Conservation (phyloP, 2,888 invertebrate genomes). For the Xylota segnis region DNA sequence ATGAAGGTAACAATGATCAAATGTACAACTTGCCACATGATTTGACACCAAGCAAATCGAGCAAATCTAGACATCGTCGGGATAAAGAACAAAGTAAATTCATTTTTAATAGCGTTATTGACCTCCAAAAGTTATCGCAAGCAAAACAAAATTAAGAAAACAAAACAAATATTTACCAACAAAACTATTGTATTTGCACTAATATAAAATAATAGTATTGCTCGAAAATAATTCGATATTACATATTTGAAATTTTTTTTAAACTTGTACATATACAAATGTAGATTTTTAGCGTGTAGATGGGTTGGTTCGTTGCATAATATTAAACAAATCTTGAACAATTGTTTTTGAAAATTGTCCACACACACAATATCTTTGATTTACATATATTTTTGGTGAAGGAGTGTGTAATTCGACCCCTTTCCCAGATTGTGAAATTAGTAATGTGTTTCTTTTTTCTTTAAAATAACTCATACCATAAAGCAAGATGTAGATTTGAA, state of each 20-base stretch:
- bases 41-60: conserved; percentile 86
- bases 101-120: conserved; percentile 72
- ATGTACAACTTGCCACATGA: conserved; percentile 89
- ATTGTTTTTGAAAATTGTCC: conserved; percentile 49
- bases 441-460: conserved; percentile 37
- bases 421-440: conserved; percentile 48
- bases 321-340: conserved; percentile 6
- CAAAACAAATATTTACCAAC: conserved; percentile 22
- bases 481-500: conserved; percentile 77
- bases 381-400: conserved; percentile 62
- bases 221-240: conserved; percentile 67
- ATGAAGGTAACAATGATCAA: conserved; percentile 86
- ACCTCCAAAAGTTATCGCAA: conserved; percentile 61
- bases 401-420: conserved; percentile 52
- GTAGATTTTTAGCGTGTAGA: conserved; percentile 70
- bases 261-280: conserved; percentile 65
- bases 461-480: conserved; percentile 64
- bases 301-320: conserved; percentile 70
- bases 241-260: conserved; percentile 12
- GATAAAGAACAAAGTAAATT: conserved; percentile 88
- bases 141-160: conserved; percentile 37
- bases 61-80: conserved; percentile 86
- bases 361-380: conserved; percentile 31
- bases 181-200: conserved; percentile 68
- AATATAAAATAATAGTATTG: conserved; percentile 62